Conservation (phyloP, 2,113 vertebrate genomes). For the Larimichthys crocea region DNA sequence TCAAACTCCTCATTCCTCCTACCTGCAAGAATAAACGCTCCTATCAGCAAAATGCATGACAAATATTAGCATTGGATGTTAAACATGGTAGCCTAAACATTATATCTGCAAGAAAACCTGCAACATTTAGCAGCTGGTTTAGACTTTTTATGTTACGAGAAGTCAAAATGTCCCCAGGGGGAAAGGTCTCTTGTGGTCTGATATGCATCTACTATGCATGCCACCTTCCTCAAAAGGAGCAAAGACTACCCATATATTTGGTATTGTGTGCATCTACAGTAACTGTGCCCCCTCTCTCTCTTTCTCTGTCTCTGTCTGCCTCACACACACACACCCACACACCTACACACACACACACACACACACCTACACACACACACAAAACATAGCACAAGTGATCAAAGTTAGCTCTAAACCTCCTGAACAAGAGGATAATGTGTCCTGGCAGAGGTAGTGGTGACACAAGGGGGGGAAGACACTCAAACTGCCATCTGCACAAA, state of each 20-base stretch:
- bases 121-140: too few relatives aligned
- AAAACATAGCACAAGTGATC: constrained; percentile 15
- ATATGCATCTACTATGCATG: too few relatives aligned
- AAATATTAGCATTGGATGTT: not conserved
- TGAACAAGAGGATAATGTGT: constrained; percentile 42
- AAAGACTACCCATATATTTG: not conserved
- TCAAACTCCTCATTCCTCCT: not conserved
- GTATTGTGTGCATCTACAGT: constrained; percentile 6
- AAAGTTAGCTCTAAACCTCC: constrained; percentile 32
- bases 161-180: not conserved
- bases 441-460: constrained; percentile 36
- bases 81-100: not conserved
- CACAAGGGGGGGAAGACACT: constrained; percentile 28
- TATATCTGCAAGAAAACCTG: not conserved
- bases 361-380: not conserved
- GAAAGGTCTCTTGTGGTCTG: not conserved
- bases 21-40: not conserved
- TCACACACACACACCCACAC: not conserved
- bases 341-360: constrained; percentile 5
- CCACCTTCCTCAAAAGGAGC: not conserved
- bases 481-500: constrained; percentile 46
- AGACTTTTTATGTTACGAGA: not conserved
- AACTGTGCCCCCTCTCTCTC: not conserved
- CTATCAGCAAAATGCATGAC: not conserved
- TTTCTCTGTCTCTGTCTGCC: too few relatives aligned